Evolutionary conservation across 2,113 vertebrate genomes (phyloP).

Genomic region (Lathamus discolor): DNA sequence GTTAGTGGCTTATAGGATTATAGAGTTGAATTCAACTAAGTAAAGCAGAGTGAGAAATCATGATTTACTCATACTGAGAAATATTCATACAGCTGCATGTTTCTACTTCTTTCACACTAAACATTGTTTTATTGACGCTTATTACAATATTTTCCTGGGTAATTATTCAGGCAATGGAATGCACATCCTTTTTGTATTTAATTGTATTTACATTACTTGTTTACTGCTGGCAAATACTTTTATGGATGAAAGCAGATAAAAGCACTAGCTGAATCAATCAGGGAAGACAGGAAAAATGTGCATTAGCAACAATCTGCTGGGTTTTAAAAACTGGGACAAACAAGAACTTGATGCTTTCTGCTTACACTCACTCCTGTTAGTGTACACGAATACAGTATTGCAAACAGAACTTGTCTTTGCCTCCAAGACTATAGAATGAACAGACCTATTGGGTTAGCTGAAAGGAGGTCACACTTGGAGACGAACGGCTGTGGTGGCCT

Average conservation of each 20-base stretch:
- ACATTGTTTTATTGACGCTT: constrained; percentile 55
- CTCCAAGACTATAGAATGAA: background rate
- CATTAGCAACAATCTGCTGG: background rate
- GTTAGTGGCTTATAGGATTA: constrained; percentile 18
- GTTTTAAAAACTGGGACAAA: constrained; percentile 32
- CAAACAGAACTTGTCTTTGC: background rate
- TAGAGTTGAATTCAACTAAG: background rate
- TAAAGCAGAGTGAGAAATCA: background rate
- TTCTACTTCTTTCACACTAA: constrained; percentile 37
- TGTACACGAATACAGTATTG: background rate
- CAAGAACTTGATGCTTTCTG: background rate
- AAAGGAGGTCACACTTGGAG: background rate
- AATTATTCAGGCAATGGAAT: constrained; percentile 11
- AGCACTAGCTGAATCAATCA: constrained; percentile 30
- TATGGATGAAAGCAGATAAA: constrained; percentile 50
- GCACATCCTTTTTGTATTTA: constrained; percentile 14
- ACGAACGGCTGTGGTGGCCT: background rate
- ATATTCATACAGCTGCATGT: background rate
- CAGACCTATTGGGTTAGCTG: background rate
- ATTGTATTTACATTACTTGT: constrained; percentile 38
- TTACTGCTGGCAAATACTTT: constrained; percentile 28
- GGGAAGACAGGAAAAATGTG: background rate
- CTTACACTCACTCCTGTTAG: background rate
- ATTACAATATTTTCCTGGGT: constrained; percentile 20
- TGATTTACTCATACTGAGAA: background rate